Conservation (phyloP, 1,140 invertebrate genomes). For the Carposina sasakii region DNA sequence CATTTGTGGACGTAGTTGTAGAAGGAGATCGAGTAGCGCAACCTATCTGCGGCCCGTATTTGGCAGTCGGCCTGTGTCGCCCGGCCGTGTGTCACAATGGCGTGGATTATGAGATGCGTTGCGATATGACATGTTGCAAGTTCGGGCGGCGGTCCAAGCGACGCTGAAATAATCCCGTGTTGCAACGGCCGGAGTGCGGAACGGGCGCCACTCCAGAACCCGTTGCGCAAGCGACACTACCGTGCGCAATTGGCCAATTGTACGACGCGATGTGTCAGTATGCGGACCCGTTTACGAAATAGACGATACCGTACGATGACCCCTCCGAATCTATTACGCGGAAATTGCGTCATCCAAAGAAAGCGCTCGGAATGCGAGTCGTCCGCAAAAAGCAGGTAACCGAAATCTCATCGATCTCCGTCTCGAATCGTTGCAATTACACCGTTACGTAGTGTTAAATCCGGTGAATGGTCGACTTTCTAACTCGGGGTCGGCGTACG, state of each 20-base stretch:
- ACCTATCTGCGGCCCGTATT: conserved; percentile 42
- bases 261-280: no score
- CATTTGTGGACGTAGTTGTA: conserved; percentile 30
- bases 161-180: conserved; percentile 65
- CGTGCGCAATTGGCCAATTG: conserved; percentile 45
- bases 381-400: conserved; percentile 50
- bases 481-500: conserved; percentile 69
- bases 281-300: conserved; percentile 38
- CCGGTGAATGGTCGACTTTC: conserved; percentile 70
- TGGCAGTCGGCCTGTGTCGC: conserved; percentile 46
- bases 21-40: conserved; percentile 51
- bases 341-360: conserved; percentile 62
- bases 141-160: conserved; percentile 63
- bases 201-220: conserved; percentile 50
- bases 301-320: conserved; percentile 47
- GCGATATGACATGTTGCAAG: conserved; percentile 69
- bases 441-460: conserved; percentile 68
- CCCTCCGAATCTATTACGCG: conserved; percentile 44
- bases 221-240: conserved; percentile 44
- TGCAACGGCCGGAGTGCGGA: conserved; percentile 61
- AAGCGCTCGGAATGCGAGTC: conserved; percentile 53
- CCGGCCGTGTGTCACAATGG: conserved; percentile 57
- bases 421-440: conserved; percentile 64
- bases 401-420: conserved; percentile 57
- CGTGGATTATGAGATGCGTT: conserved; percentile 61